Evolutionary conservation across 2,113 vertebrate genomes (phyloP).

Genomic region (Onychorhynchus coronatus): DNA sequence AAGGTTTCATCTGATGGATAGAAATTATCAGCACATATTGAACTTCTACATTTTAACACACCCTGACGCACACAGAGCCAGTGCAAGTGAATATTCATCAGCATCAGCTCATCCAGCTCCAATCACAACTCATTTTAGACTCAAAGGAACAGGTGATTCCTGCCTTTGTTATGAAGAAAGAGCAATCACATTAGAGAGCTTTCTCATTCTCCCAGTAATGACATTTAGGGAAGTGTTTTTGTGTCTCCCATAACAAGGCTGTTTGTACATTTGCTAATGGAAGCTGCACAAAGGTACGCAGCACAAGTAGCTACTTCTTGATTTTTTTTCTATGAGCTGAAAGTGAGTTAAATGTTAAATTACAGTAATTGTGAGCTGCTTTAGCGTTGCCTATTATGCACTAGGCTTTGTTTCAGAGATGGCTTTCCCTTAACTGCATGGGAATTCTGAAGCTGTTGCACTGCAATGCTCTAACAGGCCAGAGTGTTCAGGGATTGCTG

Average conservation of each 20-base stretch:
- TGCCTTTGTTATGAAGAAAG: conserved; percentile 67
- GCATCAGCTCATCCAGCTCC: conserved; percentile 41
- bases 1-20: not conserved
- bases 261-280: conserved; percentile 65
- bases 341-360: conserved; percentile 75
- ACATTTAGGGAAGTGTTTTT: conserved; percentile 54
- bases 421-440: conserved; percentile 29
- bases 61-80: not conserved
- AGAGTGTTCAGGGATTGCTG: not conserved
- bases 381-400: conserved; percentile 49
- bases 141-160: conserved; percentile 56
- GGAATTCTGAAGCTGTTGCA: conserved; percentile 43
- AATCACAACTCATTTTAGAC: conserved; percentile 65
- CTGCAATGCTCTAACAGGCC: not conserved
- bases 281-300: conserved; percentile 25
- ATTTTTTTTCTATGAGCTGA: conserved; percentile 48
- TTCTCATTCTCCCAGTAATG: conserved; percentile 59
- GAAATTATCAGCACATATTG: not conserved
- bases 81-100: conserved; percentile 62
- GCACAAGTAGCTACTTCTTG: not conserved
- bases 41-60: not conserved
- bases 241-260: conserved; percentile 56
- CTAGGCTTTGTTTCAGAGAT: conserved; percentile 31
- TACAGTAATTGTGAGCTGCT: conserved; percentile 69
- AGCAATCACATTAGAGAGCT: conserved; percentile 64